Percentiles rank a stretch among this genome's conserved stretches.
Evolutionary conservation across 2,113 vertebrate genomes (phyloP).

Genomic region (Benitochromis conjunctus): DNA sequence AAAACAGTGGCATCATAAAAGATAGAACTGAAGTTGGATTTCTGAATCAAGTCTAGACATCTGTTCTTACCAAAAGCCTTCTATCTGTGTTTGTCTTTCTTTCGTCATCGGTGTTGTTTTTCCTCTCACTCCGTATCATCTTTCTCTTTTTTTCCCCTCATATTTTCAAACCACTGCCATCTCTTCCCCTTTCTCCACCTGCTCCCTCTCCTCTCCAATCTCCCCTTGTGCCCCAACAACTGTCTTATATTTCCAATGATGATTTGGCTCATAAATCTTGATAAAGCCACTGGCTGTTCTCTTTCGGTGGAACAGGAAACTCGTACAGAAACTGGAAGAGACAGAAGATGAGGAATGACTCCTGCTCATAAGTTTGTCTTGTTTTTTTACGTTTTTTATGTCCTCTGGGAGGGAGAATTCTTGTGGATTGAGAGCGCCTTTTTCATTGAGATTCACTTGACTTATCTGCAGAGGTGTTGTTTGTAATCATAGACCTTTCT

Average conservation of each 20-base stretch:
- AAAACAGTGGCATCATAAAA: constrained; percentile 13
- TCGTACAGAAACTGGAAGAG: constrained; percentile 42
- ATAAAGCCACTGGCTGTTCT: constrained; percentile 69
- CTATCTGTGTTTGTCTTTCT: constrained; percentile 1
- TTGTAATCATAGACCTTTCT: not conserved
- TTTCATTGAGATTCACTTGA: not conserved
- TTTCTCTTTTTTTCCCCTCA: not conserved
- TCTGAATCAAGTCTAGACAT: constrained; percentile 35
- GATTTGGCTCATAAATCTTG: constrained; percentile 72
- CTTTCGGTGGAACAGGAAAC: constrained; percentile 66
- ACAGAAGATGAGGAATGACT: constrained; percentile 56
- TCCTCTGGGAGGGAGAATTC: constrained; percentile 3
- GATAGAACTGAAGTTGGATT: not conserved
- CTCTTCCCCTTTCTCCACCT: not conserved
- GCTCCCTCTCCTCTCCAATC: not conserved
- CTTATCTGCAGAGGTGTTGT: not conserved
- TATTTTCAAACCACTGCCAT: not conserved
- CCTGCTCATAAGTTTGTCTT: constrained; percentile 29
- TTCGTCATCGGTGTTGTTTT: not conserved
- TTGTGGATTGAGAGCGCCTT: not conserved
- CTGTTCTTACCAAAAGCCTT: constrained; percentile 14
- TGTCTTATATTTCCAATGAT: constrained; percentile 73
- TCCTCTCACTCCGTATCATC: not conserved
- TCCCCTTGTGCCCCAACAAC: constrained; percentile 47
- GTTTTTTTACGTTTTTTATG: constrained; percentile 25